phyloP scores from a whole-genome alignment of 2,113 vertebrate genomes.

The Sus scrofa region T2T-Sscrofa CM000812.6:218005001-218005500 shows the following conservation, averaged over 20 bases:
- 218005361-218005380: neutral
- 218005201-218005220: neutral
- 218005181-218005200: neutral
- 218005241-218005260: slow-evolving; percentile 1
- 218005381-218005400: neutral
- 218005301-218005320: slow-evolving; percentile 35
- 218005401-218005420: neutral
- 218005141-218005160: neutral
- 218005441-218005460: neutral
- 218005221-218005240: neutral
- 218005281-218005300: neutral
- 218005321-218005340: neutral
- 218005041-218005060: neutral
- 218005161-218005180: neutral
- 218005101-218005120: neutral
- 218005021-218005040: neutral
- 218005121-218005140: neutral
- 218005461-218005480: neutral
- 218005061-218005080: neutral
- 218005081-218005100: neutral
- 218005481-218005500: neutral
- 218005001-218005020: slow-evolving; percentile 49
- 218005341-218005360: neutral
- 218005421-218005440: neutral
- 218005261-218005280: neutral